phyloP scores from a whole-genome alignment of 2,888 invertebrate species.

The Metellina segmentata region DNA sequence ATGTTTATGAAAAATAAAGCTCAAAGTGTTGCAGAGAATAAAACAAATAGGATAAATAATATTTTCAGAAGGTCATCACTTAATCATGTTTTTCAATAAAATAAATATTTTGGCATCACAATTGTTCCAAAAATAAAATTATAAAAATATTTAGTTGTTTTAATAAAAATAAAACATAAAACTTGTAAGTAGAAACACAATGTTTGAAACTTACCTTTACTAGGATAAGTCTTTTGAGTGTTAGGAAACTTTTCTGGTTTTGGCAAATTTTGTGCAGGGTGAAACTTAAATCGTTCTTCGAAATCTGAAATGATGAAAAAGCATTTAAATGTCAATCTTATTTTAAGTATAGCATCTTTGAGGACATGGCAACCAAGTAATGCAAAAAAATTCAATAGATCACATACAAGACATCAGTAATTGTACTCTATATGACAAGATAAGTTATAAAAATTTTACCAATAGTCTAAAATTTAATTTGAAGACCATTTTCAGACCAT shows the following conservation, averaged over 20 bases:
- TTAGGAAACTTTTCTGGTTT: conserved; percentile 67
- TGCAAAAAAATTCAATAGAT: not conserved
- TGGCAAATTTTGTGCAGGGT: conserved; percentile 72
- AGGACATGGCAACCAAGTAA: not conserved
- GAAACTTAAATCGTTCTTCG: conserved; percentile 72
- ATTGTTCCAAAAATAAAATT: too few species aligned
- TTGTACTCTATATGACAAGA: not conserved
- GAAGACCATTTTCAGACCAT: not conserved
- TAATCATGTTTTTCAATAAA: too few species aligned
- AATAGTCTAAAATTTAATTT: not conserved
- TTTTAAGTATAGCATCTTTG: not conserved
- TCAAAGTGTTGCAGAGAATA: too few species aligned
- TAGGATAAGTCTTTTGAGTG: conserved; percentile 66
- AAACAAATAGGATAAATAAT: too few species aligned
- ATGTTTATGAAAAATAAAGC: too few species aligned
- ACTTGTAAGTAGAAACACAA: too few species aligned
- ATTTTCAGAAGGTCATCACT: too few species aligned
- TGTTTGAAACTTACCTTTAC: conserved; percentile 56
- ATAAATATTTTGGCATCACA: too few species aligned
- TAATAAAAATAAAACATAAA: too few species aligned
- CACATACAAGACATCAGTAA: not conserved
- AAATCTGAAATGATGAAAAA: conserved; percentile 50
- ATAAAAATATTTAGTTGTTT: too few species aligned
- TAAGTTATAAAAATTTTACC: not conserved
- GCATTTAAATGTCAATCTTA: not conserved